Evolutionary conservation across 1,140 invertebrate genomes (phyloP), one percentile per base, ranked within the genome.

Genomic region (Neodiprion fabricii): DNA sequence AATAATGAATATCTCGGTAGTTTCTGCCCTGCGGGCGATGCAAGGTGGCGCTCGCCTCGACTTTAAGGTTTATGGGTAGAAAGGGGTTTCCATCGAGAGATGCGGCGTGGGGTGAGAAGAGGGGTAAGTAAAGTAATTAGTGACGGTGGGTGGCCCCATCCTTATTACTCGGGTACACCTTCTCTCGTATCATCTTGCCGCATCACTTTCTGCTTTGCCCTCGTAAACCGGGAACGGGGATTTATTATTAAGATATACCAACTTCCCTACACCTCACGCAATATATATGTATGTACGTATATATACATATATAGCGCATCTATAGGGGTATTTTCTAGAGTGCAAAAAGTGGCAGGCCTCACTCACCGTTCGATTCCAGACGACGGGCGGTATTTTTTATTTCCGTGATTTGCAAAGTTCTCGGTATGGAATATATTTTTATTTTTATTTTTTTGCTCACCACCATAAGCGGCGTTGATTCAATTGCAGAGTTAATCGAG

Each of bases 41-140:
- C 75, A 74, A 76, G 74, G 75, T 81, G 78, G 76, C 81, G 77
- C 79, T 82, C 77, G 61, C 50, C 77, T 73, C 50, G 53, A 76
- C 69, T 78, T 83, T 76, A 80, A 79, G 81, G 77, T 84, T 84
- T 79, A 75, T 79, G 79, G 80, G 79, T 78, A 81, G 77, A 79
- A 80, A 79, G 76, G 75, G 79, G 77, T 23, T 21, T 72, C 11
- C 48, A 28, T 48, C 48, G n/a, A 47, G 14, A n/a, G 49, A 48
- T 21, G 47, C 53, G 76, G 72, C 78, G 77, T 78, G 80, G 77
- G 77, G 74, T 79, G 79, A 61, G n/a, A 61, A 12, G 79, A 77
- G 79, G 77, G 77, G 79, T 81, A 78, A 79, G 79, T 81, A 79
- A 82, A 81, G 82, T 85, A 85, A 85, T 85, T 85, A 85, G 83